Conservation (phyloP, 2,797 vertebrate species). For the Sebastiscus tertius region DNA sequence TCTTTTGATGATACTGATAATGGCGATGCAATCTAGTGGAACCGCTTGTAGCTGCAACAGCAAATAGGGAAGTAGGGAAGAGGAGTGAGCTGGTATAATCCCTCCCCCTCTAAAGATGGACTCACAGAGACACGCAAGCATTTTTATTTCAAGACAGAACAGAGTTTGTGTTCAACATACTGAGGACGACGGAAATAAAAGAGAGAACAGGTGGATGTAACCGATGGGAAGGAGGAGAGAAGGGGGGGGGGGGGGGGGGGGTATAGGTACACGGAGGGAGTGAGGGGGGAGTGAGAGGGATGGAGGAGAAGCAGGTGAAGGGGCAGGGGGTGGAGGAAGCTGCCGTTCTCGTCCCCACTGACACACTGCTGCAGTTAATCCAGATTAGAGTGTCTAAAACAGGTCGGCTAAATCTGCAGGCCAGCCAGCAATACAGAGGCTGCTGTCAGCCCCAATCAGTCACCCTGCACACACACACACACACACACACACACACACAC, state of each 20-base stretch:
- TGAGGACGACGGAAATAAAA: background rate
- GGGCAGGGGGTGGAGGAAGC: constrained; percentile 52
- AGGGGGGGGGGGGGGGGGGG: too few relatives aligned
- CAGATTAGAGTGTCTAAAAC: constrained; percentile 88
- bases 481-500: constrained; percentile 40
- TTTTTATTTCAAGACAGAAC: constrained; percentile 11
- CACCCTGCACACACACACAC: constrained; percentile 52
- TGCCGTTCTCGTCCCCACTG: constrained; percentile 74
- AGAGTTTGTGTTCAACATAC: background rate
- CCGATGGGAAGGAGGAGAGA: background rate
- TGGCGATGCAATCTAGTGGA: constrained; percentile 1
- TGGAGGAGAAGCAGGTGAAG: constrained; percentile 58
- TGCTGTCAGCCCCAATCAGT: constrained; percentile 86
- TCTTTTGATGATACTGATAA: constrained; percentile 4
- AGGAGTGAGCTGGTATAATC: constrained; percentile 81
- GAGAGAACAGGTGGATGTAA: background rate
- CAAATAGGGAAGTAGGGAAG: constrained; percentile 81
- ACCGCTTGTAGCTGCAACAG: constrained; percentile 66
- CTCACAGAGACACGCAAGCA: constrained; percentile 24
- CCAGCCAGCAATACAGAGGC: constrained; percentile 84
- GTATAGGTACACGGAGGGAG: background rate
- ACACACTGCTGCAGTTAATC: constrained; percentile 85
- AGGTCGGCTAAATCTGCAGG: constrained; percentile 84
- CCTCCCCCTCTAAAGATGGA: constrained; percentile 51
- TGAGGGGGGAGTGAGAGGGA: background rate